Conservation (phyloP, 2,113 vertebrate genomes). For the Cavia aperea region DNA sequence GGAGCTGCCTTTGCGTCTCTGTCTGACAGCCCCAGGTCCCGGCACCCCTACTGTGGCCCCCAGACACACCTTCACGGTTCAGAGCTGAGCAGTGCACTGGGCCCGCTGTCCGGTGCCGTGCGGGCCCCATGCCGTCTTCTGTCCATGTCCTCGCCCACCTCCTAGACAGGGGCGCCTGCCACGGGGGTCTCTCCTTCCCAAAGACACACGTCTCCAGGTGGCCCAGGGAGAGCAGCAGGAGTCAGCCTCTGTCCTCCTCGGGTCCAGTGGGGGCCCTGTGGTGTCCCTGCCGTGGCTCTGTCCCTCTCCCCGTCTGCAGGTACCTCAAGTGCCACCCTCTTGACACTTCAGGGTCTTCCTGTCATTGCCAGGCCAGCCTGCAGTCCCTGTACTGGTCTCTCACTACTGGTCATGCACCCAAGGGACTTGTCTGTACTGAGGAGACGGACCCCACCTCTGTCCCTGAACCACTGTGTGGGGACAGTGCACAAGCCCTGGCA, state of each 20-base stretch:
- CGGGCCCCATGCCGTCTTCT: neutral
- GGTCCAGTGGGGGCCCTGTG: neutral
- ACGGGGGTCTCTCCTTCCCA: neutral
- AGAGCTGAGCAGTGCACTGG: neutral
- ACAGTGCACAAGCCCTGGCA: accelerated
- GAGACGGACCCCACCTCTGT: neutral
- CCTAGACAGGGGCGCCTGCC: no score
- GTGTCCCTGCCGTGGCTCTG: neutral
- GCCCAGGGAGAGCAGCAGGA: neutral
- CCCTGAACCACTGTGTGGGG: neutral
- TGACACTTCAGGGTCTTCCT: accelerated
- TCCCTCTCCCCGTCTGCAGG: neutral
- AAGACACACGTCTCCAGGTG: neutral
- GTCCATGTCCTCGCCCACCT: neutral
- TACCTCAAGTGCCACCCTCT: neutral
- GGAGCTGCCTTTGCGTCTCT: neutral
- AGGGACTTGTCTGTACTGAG: neutral
- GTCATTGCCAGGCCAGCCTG: neutral
- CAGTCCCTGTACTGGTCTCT: neutral
- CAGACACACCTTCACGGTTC: no score
- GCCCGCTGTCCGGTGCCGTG: no score
- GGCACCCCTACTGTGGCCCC: no score
- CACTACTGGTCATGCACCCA: no score
- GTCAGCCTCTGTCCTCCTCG: neutral
- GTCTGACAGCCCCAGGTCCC: neutral